phyloP scores from a whole-genome alignment of 1,140 invertebrate species.

The Ctenoplectra terminalis region DNA sequence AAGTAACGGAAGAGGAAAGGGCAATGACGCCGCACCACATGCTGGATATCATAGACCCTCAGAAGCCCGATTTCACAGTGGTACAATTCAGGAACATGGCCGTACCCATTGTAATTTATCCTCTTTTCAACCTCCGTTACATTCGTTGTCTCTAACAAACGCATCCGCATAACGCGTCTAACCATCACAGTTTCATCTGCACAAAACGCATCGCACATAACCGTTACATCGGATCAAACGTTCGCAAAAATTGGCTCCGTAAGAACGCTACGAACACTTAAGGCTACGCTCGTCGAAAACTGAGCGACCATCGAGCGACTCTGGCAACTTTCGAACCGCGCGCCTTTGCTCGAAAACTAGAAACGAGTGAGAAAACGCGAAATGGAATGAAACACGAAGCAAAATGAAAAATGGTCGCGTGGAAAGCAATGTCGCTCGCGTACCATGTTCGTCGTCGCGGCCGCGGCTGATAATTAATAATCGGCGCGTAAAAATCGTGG shows the following conservation, averaged over 20 bases:
- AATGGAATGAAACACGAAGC: too few species aligned
- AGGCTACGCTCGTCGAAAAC: neutral
- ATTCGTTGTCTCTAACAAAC: neutral
- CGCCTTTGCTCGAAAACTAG: neutral
- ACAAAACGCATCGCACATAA: too few species aligned
- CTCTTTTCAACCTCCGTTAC: neutral
- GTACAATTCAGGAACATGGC: conserved; percentile 92
- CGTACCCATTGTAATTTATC: conserved; percentile 89
- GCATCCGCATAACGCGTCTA: too few species aligned
- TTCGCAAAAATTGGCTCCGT: too few species aligned
- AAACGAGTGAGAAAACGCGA: too few species aligned
- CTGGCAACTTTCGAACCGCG: too few species aligned
- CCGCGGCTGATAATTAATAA: conserved; percentile 19
- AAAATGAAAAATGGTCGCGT: neutral
- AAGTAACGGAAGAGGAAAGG: conserved; percentile 93
- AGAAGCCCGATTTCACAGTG: conserved; percentile 90
- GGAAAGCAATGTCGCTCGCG: neutral
- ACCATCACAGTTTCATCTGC: too few species aligned
- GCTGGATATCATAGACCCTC: conserved; percentile 93
- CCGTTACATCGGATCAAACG: too few species aligned
- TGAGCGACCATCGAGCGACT: neutral
- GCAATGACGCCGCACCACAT: conserved; percentile 92
- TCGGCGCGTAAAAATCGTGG: neutral
- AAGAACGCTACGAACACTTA: too few species aligned
- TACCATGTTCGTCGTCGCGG: neutral